Conservation (phyloP, 2,888 invertebrate species). For the Cyaniris semiargus region DNA sequence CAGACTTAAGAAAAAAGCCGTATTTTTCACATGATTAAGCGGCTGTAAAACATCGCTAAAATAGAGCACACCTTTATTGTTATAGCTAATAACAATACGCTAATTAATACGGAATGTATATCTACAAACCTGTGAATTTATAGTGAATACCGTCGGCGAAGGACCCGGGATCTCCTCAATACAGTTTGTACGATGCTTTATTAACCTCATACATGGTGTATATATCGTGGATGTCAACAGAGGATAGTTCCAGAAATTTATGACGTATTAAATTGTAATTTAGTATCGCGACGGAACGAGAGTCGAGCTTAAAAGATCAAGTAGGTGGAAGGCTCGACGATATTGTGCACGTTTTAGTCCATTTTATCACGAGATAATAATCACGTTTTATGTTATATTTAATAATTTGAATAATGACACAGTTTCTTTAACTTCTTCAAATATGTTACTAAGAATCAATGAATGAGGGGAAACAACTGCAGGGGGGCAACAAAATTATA, state of each 20-base stretch:
- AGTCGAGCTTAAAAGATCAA: conserved; percentile 75
- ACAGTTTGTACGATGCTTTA: conserved; percentile 35
- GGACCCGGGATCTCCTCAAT: neutral
- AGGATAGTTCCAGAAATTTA: conserved; percentile 77
- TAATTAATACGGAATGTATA: neutral
- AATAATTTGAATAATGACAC: neutral
- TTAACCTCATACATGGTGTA: conserved; percentile 48
- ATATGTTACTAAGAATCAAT: no score
- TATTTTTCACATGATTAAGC: neutral
- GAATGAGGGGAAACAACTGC: no score
- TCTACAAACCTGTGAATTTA: neutral
- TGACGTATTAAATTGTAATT: conserved; percentile 80
- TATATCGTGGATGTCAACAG: conserved; percentile 63
- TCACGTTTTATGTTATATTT: neutral
- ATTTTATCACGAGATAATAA: conserved; percentile 3
- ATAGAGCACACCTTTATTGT: neutral
- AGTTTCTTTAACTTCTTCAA: neutral
- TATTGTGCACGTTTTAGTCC: conserved; percentile 15
- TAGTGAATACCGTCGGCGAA: neutral
- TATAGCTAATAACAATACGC: neutral
- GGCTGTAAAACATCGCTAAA: neutral
- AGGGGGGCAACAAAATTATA: no score
- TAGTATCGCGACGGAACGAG: conserved; percentile 70
- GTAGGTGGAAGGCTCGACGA: neutral
- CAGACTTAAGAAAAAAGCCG: neutral